These are phyloP conservation scores for Epinotia bilunana DNA, from an alignment of 2,888 invertebrate genomes.

Conservation along the genomic window DNA sequence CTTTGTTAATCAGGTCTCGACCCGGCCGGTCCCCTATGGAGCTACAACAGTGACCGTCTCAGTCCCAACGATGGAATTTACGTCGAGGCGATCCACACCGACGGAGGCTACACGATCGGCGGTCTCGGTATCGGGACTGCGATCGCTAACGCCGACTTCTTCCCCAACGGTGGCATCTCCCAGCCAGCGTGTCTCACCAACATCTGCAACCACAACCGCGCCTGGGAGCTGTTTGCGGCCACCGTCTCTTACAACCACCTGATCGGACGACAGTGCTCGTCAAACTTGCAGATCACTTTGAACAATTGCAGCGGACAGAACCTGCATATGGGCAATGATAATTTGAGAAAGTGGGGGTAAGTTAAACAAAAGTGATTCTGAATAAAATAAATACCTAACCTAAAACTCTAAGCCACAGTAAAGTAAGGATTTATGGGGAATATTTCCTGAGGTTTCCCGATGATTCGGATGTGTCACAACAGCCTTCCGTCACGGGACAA, in stretches of 20 bases:
- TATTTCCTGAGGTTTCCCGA: too few species aligned
- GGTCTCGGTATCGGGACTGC: constrained; percentile 47
- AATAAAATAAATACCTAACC: neutral
- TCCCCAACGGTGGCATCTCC: constrained; percentile 83
- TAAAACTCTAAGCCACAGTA: neutral
- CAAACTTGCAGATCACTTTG: constrained; percentile 56
- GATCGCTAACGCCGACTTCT: constrained; percentile 82
- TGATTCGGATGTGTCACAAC: too few species aligned
- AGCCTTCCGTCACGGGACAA: too few species aligned
- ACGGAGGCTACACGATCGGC: constrained; percentile 47
- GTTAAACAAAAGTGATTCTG: constrained; percentile 24
- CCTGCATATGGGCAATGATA: constrained; percentile 64
- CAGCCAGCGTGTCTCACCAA: constrained; percentile 67
- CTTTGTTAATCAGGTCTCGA: constrained; percentile 47
- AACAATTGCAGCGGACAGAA: constrained; percentile 61
- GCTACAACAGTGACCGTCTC: constrained; percentile 41
- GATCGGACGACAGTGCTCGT: constrained; percentile 59
- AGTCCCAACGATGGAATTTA: constrained; percentile 49
- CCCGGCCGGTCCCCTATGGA: constrained; percentile 74
- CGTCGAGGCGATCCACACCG: constrained; percentile 57
- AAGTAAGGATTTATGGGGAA: too few species aligned
- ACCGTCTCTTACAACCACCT: constrained; percentile 65
- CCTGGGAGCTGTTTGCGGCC: constrained; percentile 68
- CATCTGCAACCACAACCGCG: constrained; percentile 64
- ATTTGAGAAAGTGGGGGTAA: constrained; percentile 63